Evolutionary conservation across 64 coral and sea anemone species (phyloP), one percentile per base, ranked within the genome.

Genomic region (Porites australiensis): DNA sequence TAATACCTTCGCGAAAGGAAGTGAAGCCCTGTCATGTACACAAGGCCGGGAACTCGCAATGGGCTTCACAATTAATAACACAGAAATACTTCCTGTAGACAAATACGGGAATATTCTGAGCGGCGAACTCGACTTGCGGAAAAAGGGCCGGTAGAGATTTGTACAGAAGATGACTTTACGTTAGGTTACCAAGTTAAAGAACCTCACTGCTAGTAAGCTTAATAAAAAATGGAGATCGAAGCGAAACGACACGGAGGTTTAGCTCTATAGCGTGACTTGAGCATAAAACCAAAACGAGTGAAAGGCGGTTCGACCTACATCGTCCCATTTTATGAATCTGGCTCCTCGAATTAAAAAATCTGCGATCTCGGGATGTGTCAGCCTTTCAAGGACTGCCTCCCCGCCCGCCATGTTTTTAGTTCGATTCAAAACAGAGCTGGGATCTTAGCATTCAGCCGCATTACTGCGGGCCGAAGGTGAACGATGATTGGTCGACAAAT

Each of bases 291-390:
- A 48, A 72, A 89, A 13, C 44, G 20, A 86, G 27, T 82, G 6
- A 37, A 83, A 90, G 18, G 18, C 58, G 8, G 51, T 61, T 65
- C 64, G 21, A 91, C 95, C 76, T 62, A 91, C 95, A 72, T 98
- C 95, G 55, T 98, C 95, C 95, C 95, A 98, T 51, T 98, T 98
- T 50, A 98, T 94, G 44, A 98, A 94, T 37, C 83, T 98, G 45
- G 92, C 88, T 77, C 95, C 95, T 91, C 95, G 92, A 69, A 86
- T 80, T 57, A 98, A 98, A 88, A 92, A 98, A 58, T 98, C 95
- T 50, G 91, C 88, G 87, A 98, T 92, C 77, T 94, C 92, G 86
- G 95, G 95, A 67, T 93, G 95, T 46, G 88, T 83, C 27, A 98
- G 92, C 65, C 94, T 98, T 74, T 94, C 95, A 75, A 98, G 94